phyloP scores from a whole-genome alignment of 2,888 invertebrate species.

The Augochlorella aurata region DNA sequence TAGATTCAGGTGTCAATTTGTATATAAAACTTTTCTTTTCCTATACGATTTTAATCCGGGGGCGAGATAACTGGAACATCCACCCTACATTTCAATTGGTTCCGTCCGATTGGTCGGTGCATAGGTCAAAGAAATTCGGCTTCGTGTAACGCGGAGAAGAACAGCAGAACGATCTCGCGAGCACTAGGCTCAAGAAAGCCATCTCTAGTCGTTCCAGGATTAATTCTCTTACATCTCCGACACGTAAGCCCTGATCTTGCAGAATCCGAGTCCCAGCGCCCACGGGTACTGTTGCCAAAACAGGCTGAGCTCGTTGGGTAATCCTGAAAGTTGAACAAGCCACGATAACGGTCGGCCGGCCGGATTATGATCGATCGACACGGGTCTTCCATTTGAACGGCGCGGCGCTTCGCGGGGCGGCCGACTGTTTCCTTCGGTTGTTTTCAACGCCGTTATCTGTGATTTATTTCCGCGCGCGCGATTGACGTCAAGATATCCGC shows the following conservation, averaged over 20 bases:
- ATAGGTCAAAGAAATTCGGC: background rate
- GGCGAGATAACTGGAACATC: too few species aligned
- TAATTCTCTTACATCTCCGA: conserved; percentile 90
- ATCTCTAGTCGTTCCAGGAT: background rate
- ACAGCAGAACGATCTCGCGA: background rate
- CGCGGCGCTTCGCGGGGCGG: background rate
- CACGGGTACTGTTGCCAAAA: conserved; percentile 96
- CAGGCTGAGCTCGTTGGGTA: conserved; percentile 92
- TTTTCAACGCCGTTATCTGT: conserved; percentile 30
- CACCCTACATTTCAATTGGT: too few species aligned
- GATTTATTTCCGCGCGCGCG: conserved; percentile 25
- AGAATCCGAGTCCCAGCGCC: conserved; percentile 90
- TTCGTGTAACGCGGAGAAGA: background rate
- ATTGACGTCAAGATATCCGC: conserved; percentile 42
- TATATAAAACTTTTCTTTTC: too few species aligned
- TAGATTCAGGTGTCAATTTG: too few species aligned
- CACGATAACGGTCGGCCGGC: conserved; percentile 19
- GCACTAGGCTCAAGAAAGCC: background rate
- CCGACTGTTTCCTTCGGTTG: conserved; percentile 3
- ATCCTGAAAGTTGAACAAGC: conserved; percentile 84
- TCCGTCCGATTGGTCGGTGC: too few species aligned
- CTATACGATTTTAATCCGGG: too few species aligned
- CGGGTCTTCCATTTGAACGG: conserved; percentile 3
- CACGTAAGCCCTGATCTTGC: conserved; percentile 91
- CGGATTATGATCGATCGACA: conserved; percentile 16